Evolutionary conservation across 2,888 invertebrate genomes (phyloP).

Genomic region (Agonum fuliginosum): DNA sequence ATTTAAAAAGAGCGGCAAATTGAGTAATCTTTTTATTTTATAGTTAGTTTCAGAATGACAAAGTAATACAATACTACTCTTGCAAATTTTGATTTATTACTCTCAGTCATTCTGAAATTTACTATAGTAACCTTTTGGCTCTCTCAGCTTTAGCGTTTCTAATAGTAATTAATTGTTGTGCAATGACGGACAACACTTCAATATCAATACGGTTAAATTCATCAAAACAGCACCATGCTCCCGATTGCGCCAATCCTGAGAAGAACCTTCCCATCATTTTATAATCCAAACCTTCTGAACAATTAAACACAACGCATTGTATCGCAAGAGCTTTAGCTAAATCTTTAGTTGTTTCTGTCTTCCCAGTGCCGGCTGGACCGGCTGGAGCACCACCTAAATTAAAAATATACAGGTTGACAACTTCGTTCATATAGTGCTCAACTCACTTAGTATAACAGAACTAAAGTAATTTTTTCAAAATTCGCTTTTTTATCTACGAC

Average conservation of each 20-base stretch:
- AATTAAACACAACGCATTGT: slow-evolving; percentile 94
- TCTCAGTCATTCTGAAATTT: not conserved
- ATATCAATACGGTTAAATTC: slow-evolving; percentile 94
- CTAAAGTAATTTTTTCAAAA: no score
- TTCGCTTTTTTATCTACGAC: no score
- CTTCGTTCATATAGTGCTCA: no score
- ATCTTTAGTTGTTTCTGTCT: slow-evolving; percentile 94
- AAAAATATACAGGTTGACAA: no score
- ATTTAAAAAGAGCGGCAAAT: no score
- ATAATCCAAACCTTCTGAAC: slow-evolving; percentile 85
- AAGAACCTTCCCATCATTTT: slow-evolving; percentile 95
- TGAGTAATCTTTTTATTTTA: no score
- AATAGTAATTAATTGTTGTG: slow-evolving; percentile 92
- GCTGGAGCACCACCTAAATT: slow-evolving; percentile 87
- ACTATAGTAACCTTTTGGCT: slow-evolving; percentile 72
- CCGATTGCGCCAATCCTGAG: slow-evolving; percentile 91
- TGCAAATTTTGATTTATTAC: slow-evolving; percentile 45
- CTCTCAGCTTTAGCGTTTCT: slow-evolving; percentile 87
- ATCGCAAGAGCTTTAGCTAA: slow-evolving; percentile 90
- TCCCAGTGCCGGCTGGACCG: slow-evolving; percentile 91
- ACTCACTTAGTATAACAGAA: no score
- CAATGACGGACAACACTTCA: slow-evolving; percentile 92
- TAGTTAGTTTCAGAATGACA: no score
- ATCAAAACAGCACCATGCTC: slow-evolving; percentile 95
- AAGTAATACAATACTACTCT: no score